phyloP scores from a whole-genome alignment of 2,113 vertebrate species.

The Otis tarda region DNA sequence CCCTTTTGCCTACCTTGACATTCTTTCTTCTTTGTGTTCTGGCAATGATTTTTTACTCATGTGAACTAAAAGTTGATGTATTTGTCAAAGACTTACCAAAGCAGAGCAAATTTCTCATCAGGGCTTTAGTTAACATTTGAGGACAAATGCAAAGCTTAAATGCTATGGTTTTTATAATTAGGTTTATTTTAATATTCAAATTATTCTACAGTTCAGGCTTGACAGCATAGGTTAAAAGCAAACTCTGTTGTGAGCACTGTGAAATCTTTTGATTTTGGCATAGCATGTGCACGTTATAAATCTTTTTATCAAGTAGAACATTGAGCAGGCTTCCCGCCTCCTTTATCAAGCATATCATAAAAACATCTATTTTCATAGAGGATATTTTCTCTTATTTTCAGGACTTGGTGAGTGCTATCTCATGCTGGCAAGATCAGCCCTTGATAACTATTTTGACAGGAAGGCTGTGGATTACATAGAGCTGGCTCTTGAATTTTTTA shows the following conservation, averaged over 20 bases:
- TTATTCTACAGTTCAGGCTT: background rate
- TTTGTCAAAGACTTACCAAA: background rate
- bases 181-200: background rate
- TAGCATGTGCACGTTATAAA: background rate
- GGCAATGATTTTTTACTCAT: rapidly evolving
- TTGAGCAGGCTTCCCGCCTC: background rate
- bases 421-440: slow-evolving; percentile 83
- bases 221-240: background rate
- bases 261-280: background rate
- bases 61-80: background rate
- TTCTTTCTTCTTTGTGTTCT: background rate
- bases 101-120: background rate
- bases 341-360: background rate
- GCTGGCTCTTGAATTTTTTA: slow-evolving; percentile 87
- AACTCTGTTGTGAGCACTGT: background rate
- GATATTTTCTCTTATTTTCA: slow-evolving; percentile 52
- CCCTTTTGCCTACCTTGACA: background rate
- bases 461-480: slow-evolving; percentile 87
- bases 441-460: slow-evolving; percentile 88
- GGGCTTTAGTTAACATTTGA: background rate
- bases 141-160: background rate
- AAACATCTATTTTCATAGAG: background rate
- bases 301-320: background rate
- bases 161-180: background rate
- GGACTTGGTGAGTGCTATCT: slow-evolving; percentile 94